These are phyloP conservation scores for Syngnathoides biaculeatus DNA, from an alignment of 2,113 vertebrate species.

Conservation along the genomic window DNA sequence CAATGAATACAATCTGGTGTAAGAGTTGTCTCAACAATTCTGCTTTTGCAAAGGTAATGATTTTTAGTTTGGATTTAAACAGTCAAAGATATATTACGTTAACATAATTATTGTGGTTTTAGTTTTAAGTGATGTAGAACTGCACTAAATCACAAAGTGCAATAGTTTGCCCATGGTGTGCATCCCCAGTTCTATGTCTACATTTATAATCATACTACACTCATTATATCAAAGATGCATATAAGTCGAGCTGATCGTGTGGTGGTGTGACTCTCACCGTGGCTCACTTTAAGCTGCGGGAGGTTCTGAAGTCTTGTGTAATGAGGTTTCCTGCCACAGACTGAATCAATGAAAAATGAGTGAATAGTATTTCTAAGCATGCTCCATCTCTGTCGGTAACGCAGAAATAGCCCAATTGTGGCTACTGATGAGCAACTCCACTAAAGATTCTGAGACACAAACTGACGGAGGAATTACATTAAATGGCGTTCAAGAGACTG, in stretches of 20 bases:
- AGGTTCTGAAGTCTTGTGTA: conserved; percentile 4
- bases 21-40: background rate
- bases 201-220: background rate
- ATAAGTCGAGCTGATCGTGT: background rate
- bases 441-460: background rate
- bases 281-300: background rate
- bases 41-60: background rate
- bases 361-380: conserved; percentile 8
- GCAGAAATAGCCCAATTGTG: background rate
- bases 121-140: background rate
- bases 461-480: background rate
- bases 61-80: background rate
- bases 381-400: background rate
- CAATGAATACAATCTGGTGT: background rate
- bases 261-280: background rate
- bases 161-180: background rate
- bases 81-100: background rate
- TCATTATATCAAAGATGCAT: background rate
- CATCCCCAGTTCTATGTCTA: background rate
- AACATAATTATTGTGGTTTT: background rate
- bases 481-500: background rate
- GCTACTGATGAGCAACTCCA: background rate
- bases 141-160: background rate
- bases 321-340: conserved; percentile 1
- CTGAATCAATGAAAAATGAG: conserved; percentile 8